A percentile compares a stretch with the other conserved stretches of the same genome.
Conservation (phyloP, 1,140 invertebrate genomes). For the Caenorhabditis tropicalis region DNA sequence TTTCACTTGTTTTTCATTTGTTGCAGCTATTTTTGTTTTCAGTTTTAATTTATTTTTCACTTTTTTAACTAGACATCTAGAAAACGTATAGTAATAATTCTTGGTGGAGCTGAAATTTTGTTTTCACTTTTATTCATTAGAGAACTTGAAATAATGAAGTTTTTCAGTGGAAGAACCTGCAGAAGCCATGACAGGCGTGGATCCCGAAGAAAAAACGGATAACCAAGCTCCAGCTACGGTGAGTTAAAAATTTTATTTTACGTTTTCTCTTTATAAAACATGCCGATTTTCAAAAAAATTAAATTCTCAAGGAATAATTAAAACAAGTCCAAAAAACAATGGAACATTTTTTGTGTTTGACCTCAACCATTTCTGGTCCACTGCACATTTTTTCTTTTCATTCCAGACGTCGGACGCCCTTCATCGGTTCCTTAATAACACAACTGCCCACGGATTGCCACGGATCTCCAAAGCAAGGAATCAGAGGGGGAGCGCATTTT, state of each 20-base stretch:
- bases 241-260: not conserved
- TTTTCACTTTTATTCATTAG: too few relatives aligned
- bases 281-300: not conserved
- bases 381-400: not conserved
- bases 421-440: slow-evolving; percentile 28
- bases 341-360: not conserved
- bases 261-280: not conserved
- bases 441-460: slow-evolving; percentile 43
- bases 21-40: not conserved
- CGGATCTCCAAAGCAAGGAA: slow-evolving; percentile 43
- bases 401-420: slow-evolving; percentile 24
- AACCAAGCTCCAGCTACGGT: not conserved
- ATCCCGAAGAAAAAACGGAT: too few relatives aligned
- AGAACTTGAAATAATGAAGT: not conserved
- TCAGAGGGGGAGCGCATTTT: slow-evolving; percentile 34
- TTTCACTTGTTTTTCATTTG: not conserved
- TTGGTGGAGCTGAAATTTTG: too few relatives aligned
- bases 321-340: not conserved
- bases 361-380: not conserved
- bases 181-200: not conserved
- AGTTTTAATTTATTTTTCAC: not conserved
- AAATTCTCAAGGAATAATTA: not conserved
- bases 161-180: not conserved
- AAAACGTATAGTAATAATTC: too few relatives aligned
- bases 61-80: too few relatives aligned